Percentiles rank a stretch among this genome's conserved stretches.
phyloP scores from a whole-genome alignment of 2,113 vertebrate genomes.

The Pelusios castaneus region DNA sequence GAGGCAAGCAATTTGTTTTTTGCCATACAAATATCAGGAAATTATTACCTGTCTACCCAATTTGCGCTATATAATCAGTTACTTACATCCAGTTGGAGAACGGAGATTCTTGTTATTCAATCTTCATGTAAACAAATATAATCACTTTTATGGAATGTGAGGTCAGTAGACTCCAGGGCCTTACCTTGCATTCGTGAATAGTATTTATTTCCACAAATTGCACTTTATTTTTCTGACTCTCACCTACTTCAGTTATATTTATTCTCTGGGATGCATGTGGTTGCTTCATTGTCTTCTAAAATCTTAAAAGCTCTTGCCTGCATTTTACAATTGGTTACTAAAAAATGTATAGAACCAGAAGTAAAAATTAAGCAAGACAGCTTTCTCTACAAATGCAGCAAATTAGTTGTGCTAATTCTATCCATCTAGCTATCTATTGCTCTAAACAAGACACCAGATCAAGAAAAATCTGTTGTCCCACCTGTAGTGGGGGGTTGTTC shows the following conservation, averaged over 20 bases:
- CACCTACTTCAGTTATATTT: constrained; percentile 58
- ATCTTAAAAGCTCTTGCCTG: constrained; percentile 64
- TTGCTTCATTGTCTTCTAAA: constrained; percentile 66
- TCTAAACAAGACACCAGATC: not conserved
- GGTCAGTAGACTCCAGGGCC: not conserved
- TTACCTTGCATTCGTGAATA: constrained; percentile 35
- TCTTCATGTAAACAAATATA: constrained; percentile 29
- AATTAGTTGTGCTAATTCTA: not conserved
- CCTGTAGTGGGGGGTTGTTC: not conserved
- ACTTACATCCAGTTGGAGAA: not conserved
- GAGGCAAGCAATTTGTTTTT: constrained; percentile 16
- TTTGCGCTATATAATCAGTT: constrained; percentile 26
- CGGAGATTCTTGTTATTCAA: not conserved
- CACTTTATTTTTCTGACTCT: constrained; percentile 64
- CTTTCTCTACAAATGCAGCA: constrained; percentile 27
- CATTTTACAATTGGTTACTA: constrained; percentile 59
- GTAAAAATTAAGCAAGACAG: constrained; percentile 43
- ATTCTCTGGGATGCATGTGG: constrained; percentile 62
- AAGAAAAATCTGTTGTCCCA: not conserved
- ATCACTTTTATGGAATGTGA: constrained; percentile 5
- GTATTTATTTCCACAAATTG: constrained; percentile 36
- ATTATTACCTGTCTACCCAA: constrained; percentile 35
- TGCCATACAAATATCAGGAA: constrained; percentile 38
- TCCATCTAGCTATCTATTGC: not conserved
- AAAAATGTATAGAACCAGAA: constrained; percentile 39